A percentile compares a stretch with the other conserved stretches of the same genome.
These are phyloP conservation scores for Peribatodes rhomboidaria DNA, from an alignment of 2,888 invertebrate species.

Conservation along the genomic window DNA sequence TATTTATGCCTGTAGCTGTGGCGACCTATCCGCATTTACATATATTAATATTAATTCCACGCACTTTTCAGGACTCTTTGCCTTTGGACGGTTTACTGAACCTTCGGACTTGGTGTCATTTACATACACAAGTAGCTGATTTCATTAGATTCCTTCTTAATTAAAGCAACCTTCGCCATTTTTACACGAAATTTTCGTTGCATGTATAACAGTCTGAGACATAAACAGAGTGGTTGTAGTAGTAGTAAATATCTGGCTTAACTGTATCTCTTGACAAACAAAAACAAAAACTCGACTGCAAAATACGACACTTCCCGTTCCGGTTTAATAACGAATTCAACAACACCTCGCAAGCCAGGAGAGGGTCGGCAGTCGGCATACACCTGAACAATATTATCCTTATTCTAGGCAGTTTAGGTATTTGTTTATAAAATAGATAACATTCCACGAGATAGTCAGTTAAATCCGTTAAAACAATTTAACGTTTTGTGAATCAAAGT, in stretches of 20 bases:
- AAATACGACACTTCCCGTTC: too few species aligned
- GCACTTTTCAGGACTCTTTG: constrained; percentile 16
- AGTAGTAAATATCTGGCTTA: too few species aligned
- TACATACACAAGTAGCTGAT: constrained; percentile 1
- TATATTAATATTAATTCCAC: constrained; percentile 24
- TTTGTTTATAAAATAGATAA: neutral
- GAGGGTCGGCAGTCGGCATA: too few species aligned
- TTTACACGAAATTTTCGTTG: neutral
- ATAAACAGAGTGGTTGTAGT: neutral
- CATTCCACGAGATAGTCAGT: constrained; percentile 31
- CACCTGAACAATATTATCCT: too few species aligned
- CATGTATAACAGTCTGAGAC: neutral
- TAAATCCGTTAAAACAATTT: constrained; percentile 32
- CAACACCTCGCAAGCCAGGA: too few species aligned
- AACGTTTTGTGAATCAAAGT: too few species aligned
- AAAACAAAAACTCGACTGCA: too few species aligned
- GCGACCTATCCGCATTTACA: constrained; percentile 20
- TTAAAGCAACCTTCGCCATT: neutral
- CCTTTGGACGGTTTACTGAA: neutral
- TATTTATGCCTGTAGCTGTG: constrained; percentile 12
- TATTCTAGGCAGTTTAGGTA: too few species aligned
- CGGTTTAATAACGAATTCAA: too few species aligned
- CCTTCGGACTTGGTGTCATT: neutral
- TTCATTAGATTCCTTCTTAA: neutral
- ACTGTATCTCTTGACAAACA: too few species aligned